These are phyloP conservation scores for Hylyphantes graminicola DNA, from an alignment of 1,140 invertebrate species.

Conservation along the genomic window DNA sequence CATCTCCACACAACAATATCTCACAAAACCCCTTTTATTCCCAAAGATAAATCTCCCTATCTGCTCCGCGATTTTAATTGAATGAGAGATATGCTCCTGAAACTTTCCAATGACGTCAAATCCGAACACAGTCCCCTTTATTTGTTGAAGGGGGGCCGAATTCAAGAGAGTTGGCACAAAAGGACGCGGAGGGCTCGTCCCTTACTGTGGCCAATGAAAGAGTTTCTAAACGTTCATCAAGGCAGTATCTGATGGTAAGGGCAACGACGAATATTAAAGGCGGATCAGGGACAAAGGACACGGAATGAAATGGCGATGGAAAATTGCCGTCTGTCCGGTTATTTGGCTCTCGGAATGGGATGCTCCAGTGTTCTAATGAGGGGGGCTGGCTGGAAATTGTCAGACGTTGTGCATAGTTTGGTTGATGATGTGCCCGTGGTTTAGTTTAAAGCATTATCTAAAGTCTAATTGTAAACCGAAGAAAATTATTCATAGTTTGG, in stretches of 20 bases:
- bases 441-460: too few relatives aligned
- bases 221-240: constrained; percentile 47
- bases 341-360: constrained; percentile 32
- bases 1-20: too few relatives aligned
- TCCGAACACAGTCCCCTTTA: too few relatives aligned
- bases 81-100: too few relatives aligned
- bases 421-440: too few relatives aligned
- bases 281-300: constrained; percentile 12
- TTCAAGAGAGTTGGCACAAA: constrained; percentile 9
- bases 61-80: too few relatives aligned
- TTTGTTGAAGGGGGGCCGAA: not conserved
- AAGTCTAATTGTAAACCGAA: too few relatives aligned
- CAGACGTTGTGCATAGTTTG: not conserved
- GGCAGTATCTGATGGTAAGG: constrained; percentile 44
- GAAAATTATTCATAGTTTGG: too few relatives aligned
- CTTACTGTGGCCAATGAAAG: constrained; percentile 36
- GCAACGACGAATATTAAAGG: constrained; percentile 20
- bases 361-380: not conserved
- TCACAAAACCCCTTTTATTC: too few relatives aligned
- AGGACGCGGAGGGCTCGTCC: not conserved
- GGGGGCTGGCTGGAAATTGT: not conserved
- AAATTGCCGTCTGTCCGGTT: constrained; percentile 40
- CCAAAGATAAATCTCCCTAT: too few relatives aligned
- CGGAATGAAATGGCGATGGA: constrained; percentile 30
- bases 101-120: too few relatives aligned